phyloP scores from a whole-genome alignment of 2,888 invertebrate genomes.

The Erannis defoliaria region DNA sequence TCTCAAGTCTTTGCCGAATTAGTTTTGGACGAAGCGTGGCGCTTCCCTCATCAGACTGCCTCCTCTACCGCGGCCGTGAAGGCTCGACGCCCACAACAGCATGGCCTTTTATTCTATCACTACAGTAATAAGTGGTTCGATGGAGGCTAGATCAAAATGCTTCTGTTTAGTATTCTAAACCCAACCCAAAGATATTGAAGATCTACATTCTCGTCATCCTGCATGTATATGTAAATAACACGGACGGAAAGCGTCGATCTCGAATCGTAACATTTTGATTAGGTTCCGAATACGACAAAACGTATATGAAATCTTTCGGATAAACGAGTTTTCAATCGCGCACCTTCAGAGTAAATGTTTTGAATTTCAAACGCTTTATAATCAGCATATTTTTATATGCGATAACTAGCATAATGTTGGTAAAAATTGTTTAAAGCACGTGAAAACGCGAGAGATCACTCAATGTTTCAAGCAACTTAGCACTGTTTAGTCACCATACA shows the following conservation, averaged over 20 bases:
- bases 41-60: conserved; percentile 42
- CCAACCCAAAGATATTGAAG: no score
- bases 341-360: background rate
- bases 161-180: no score
- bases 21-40: conserved; percentile 39
- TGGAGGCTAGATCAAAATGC: background rate
- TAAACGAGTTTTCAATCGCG: background rate
- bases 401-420: background rate
- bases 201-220: no score
- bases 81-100: conserved; percentile 24
- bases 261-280: no score
- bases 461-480: background rate
- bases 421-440: background rate
- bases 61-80: conserved; percentile 21
- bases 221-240: no score
- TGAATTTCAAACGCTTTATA: background rate
- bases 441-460: background rate
- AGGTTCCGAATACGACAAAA: background rate
- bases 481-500: background rate
- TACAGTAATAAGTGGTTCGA: background rate
- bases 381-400: background rate
- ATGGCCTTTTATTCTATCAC: conserved; percentile 43
- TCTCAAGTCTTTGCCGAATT: conserved; percentile 31
- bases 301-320: background rate
- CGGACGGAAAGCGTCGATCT: no score